These are phyloP conservation scores for Nibea coibor DNA, from an alignment of 2,113 vertebrate genomes.

Conservation along the genomic window DNA sequence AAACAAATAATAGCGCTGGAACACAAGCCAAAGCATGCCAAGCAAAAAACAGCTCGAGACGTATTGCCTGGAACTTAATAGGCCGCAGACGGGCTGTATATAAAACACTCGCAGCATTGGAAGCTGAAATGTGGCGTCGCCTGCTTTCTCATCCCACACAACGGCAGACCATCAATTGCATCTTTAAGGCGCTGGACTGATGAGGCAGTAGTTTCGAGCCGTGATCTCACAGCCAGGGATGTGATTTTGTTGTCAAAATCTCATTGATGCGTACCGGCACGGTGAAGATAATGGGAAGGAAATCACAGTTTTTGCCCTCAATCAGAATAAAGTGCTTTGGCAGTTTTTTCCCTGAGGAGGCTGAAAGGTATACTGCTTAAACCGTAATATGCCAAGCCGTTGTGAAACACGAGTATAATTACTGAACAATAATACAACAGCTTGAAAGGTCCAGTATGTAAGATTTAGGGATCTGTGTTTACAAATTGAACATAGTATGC, in stretches of 20 bases:
- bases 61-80: conserved; percentile 67
- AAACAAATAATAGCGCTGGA: conserved; percentile 72
- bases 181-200: conserved; percentile 53
- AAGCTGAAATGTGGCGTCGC: conserved; percentile 31
- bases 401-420: background rate
- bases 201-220: conserved; percentile 41
- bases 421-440: conserved; percentile 12
- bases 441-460: background rate
- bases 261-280: background rate
- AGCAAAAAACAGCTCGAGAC: conserved; percentile 55
- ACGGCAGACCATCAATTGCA: conserved; percentile 52
- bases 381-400: conserved; percentile 26
- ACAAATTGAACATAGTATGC: too few species aligned
- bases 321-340: conserved; percentile 34
- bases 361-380: background rate
- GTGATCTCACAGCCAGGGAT: conserved; percentile 28
- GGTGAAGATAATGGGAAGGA: conserved; percentile 37
- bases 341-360: conserved; percentile 1
- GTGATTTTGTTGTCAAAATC: conserved; percentile 66
- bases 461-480: too few species aligned
- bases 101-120: conserved; percentile 47
- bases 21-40: conserved; percentile 46
- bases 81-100: conserved; percentile 57
- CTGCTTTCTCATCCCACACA: conserved; percentile 25
- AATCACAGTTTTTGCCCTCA: conserved; percentile 26